These are phyloP conservation scores for Mus musculus DNA, from an alignment of 2,113 vertebrate species.

Conservation along the genomic window DNA sequence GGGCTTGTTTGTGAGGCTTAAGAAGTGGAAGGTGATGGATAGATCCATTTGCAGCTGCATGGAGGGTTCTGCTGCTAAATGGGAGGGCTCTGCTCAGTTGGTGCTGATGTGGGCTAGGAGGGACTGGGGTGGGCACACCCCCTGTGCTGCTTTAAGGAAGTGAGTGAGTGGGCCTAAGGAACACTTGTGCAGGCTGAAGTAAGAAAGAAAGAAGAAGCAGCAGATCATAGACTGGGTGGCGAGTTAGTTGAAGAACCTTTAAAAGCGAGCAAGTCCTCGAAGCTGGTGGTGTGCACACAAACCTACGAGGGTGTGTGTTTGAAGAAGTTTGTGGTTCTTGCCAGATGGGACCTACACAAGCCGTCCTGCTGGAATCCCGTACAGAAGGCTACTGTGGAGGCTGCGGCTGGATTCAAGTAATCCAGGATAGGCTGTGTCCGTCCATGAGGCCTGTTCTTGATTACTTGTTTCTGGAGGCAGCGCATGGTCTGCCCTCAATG, in stretches of 20 bases:
- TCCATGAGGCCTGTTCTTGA: conserved; percentile 88
- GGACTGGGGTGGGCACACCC: rapidly evolving
- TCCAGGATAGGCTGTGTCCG: conserved; percentile 90
- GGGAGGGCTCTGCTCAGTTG: background rate
- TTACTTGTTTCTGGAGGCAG: conserved; percentile 89
- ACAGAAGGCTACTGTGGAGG: conserved; percentile 65
- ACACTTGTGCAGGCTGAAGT: background rate
- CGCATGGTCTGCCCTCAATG: conserved; percentile 55
- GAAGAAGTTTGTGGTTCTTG: background rate
- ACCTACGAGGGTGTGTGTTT: background rate
- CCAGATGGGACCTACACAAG: background rate
- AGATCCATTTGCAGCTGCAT: background rate
- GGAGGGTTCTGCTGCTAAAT: background rate
- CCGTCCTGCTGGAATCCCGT: background rate
- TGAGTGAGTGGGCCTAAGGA: background rate
- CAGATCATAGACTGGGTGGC: rapidly evolving
- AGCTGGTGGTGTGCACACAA: background rate
- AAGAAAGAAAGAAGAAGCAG: background rate
- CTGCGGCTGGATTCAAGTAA: conserved; percentile 89
- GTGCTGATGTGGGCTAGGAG: background rate
- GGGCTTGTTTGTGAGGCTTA: background rate
- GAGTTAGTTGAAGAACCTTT: background rate
- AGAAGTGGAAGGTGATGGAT: background rate
- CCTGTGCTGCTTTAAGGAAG: background rate
- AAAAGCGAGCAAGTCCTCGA: background rate